These are phyloP conservation scores for Cryptocheilus praepositus DNA, from an alignment of 2,888 invertebrate species.

Conservation along the genomic window DNA sequence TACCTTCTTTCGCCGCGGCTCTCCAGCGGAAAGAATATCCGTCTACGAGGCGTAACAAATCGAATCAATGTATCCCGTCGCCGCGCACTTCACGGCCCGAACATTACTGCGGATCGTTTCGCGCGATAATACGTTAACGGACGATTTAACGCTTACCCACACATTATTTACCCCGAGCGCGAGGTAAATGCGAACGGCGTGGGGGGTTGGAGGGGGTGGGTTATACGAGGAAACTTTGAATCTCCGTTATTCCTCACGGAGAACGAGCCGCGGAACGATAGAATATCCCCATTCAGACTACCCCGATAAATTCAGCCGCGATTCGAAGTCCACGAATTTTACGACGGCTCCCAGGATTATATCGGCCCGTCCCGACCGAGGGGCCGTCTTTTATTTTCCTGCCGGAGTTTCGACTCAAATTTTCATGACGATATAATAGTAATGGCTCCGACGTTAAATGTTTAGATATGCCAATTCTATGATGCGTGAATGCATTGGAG, in stretches of 20 bases:
- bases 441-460: too few relatives aligned
- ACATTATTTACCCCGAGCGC: slow-evolving; percentile 49
- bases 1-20: too few relatives aligned
- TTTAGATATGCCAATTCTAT: too few relatives aligned
- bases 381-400: neutral
- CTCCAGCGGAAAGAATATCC: too few relatives aligned
- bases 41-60: too few relatives aligned
- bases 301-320: slow-evolving; percentile 43
- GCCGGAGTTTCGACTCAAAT: too few relatives aligned
- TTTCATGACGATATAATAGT: too few relatives aligned
- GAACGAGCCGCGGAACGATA: slow-evolving; percentile 27
- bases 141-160: slow-evolving; percentile 51
- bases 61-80: slow-evolving; percentile 38
- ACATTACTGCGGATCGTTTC: slow-evolving; percentile 42
- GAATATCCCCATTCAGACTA: slow-evolving; percentile 28
- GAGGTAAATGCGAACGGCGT: slow-evolving; percentile 25
- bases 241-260: slow-evolving; percentile 37
- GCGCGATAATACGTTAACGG: slow-evolving; percentile 55
- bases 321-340: slow-evolving; percentile 22
- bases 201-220: neutral
- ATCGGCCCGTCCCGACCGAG: slow-evolving; percentile 19
- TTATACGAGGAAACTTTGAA: slow-evolving; percentile 51
- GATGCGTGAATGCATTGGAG: too few relatives aligned
- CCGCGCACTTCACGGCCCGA: slow-evolving; percentile 26
- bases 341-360: slow-evolving; percentile 32